A percentile compares a stretch with the other conserved stretches of the same genome.
Conservation (phyloP, 64 coral and sea anemone species). For the Montipora efflorescens region DNA sequence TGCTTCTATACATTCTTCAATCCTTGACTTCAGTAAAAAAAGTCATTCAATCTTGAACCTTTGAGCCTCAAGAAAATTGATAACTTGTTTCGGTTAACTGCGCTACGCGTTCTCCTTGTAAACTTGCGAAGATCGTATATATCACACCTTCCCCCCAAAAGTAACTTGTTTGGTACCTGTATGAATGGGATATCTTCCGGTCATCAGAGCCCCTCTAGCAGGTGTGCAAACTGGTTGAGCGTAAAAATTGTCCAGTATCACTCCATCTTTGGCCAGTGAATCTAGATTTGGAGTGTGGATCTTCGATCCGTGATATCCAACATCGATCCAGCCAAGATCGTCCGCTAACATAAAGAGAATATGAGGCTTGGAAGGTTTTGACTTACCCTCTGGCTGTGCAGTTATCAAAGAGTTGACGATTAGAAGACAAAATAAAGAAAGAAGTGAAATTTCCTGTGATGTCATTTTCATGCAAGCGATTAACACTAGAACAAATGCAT, state of each 20-base stretch:
- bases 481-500: background rate
- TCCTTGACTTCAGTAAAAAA: too few relatives aligned
- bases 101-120: too few relatives aligned
- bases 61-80: too few relatives aligned
- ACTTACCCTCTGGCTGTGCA: too few relatives aligned
- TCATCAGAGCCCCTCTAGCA: constrained; percentile 34
- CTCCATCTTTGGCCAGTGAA: constrained; percentile 27
- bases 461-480: background rate
- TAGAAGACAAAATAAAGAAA: background rate
- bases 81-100: too few relatives aligned
- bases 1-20: too few relatives aligned
- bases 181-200: constrained; percentile 31
- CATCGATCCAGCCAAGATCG: constrained; percentile 56
- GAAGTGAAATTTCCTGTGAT: background rate
- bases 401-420: background rate
- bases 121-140: too few relatives aligned
- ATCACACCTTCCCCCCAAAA: background rate
- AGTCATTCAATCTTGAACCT: too few relatives aligned
- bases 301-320: constrained; percentile 40
- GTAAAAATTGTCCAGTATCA: constrained; percentile 40
- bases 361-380: constrained; percentile 16
- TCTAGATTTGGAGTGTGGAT: constrained; percentile 47
- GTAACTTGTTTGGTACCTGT: background rate
- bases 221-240: constrained; percentile 55
- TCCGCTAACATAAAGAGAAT: constrained; percentile 41